phyloP scores from a whole-genome alignment of 2,113 vertebrate species.

The Todiramphus saurophagus region DNA sequence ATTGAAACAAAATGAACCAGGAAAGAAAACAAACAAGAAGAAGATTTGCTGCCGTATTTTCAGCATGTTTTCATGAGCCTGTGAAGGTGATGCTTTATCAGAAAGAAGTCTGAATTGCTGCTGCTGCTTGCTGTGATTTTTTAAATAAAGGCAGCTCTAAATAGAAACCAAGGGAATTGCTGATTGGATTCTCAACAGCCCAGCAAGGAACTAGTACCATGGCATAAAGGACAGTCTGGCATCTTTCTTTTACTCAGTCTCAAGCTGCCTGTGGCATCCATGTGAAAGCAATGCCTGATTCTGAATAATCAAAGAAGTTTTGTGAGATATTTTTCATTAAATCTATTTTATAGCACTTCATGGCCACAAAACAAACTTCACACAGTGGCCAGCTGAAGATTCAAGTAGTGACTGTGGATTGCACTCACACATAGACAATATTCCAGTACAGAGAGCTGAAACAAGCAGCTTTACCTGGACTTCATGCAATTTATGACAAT shows the following conservation, averaged over 20 bases:
- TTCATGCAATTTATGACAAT: not conserved
- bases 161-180: not conserved
- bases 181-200: not conserved
- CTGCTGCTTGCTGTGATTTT: not conserved
- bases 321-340: not conserved
- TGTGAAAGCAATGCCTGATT: not conserved
- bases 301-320: not conserved
- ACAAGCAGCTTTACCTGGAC: not conserved
- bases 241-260: not conserved
- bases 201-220: not conserved
- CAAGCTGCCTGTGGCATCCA: not conserved
- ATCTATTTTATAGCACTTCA: not conserved
- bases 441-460: not conserved
- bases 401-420: not conserved
- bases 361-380: not conserved
- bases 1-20: not conserved
- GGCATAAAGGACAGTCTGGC: not conserved
- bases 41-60: rapidly evolving
- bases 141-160: not conserved
- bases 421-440: not conserved
- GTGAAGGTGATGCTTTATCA: not conserved
- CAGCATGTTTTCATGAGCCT: not conserved
- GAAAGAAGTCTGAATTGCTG: not conserved
- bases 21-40: not conserved
- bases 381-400: not conserved